A percentile compares a stretch with the other conserved stretches of the same genome.
phyloP scores from a whole-genome alignment of 2,113 vertebrate genomes.

The Myiagra hebetior region DNA sequence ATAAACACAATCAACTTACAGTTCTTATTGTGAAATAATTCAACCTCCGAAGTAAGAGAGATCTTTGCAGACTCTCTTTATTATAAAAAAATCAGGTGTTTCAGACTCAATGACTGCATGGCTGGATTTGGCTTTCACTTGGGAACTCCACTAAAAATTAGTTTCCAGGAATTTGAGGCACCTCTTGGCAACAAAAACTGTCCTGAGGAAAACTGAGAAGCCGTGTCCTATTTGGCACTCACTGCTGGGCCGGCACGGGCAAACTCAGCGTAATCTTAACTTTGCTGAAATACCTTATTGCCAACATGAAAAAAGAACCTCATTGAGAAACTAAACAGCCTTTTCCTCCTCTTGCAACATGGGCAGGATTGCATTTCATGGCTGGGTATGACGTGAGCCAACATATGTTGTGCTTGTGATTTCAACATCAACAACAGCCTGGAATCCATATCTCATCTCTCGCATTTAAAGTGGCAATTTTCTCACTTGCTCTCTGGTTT shows the following conservation, averaged over 20 bases:
- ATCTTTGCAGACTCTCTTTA: neutral
- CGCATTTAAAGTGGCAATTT: neutral
- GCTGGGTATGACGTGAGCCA: neutral
- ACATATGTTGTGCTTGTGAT: neutral
- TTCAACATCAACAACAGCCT: neutral
- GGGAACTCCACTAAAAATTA: neutral
- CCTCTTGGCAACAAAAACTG: neutral
- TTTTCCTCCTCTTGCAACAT: slow-evolving; percentile 4
- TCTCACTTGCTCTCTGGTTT: neutral
- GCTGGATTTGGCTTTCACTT: neutral
- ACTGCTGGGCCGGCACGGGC: neutral
- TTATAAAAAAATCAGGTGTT: neutral
- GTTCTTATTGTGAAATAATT: neutral
- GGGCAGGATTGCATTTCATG: neutral
- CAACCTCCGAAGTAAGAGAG: neutral
- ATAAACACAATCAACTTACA: neutral
- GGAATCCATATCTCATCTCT: neutral
- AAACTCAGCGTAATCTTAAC: neutral
- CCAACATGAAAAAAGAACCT: neutral
- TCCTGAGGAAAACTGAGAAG: neutral
- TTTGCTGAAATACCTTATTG: neutral
- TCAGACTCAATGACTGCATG: rapidly evolving
- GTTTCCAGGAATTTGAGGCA: neutral
- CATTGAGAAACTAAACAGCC: neutral
- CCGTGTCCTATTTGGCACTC: neutral